A percentile compares a stretch with the other conserved stretches of the same genome.
Evolutionary conservation across 92 coral and sea anemone genomes (phyloP).

Genomic region (Parazoanthus atlanticus): DNA sequence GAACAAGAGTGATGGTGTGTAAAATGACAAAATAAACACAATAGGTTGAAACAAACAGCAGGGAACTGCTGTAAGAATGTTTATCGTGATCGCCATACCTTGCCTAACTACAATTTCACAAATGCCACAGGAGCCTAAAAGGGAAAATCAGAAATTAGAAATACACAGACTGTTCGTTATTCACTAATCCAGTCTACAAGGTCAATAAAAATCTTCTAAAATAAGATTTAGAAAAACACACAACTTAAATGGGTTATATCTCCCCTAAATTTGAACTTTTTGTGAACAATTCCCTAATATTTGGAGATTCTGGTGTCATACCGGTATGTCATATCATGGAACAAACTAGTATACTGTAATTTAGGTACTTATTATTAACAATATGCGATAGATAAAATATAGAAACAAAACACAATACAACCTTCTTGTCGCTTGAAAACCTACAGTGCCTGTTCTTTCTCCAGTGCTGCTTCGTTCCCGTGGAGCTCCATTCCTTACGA

Average conservation of each 20-base stretch:
- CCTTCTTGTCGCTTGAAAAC: too few species aligned
- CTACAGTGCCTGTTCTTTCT: too few species aligned
- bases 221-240: too few species aligned
- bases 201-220: neutral
- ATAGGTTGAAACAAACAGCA: neutral
- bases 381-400: too few species aligned
- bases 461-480: too few species aligned
- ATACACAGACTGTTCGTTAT: neutral
- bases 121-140: slow-evolving; percentile 76
- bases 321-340: too few species aligned
- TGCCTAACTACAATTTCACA: slow-evolving; percentile 75
- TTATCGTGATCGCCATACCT: slow-evolving; percentile 40
- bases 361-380: too few species aligned
- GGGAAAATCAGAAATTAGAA: neutral
- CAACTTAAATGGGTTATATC: neutral
- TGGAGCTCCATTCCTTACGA: too few species aligned
- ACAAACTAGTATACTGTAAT: too few species aligned
- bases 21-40: neutral
- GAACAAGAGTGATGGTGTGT: neutral
- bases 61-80: neutral
- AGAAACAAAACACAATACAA: too few species aligned
- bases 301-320: neutral
- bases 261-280: neutral
- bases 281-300: neutral
- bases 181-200: neutral